Percentiles rank a stretch among this genome's conserved stretches.
Conservation (phyloP, 2,113 vertebrate species). For the Alexandromys fortis region DNA sequence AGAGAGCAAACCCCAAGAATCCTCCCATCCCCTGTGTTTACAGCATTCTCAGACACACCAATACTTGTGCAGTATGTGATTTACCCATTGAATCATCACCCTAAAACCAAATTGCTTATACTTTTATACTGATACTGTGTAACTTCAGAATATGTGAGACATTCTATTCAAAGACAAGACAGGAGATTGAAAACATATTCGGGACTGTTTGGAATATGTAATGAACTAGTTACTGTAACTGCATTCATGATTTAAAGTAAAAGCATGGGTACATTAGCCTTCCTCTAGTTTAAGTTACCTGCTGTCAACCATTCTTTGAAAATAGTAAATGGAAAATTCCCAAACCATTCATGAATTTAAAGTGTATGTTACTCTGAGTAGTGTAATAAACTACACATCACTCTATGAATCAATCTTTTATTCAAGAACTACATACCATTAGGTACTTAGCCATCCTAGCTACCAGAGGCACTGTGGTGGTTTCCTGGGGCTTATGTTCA, state of each 20-base stretch:
- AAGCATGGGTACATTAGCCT: background rate
- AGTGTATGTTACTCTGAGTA: background rate
- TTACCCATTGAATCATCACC: background rate
- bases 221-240: background rate
- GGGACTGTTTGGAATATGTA: background rate
- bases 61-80: background rate
- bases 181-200: background rate
- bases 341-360: background rate
- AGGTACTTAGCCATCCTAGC: background rate
- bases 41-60: background rate
- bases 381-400: background rate
- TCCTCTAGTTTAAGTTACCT: background rate
- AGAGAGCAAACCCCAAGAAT: background rate
- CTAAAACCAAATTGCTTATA: background rate
- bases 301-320: background rate
- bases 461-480: too few relatives aligned
- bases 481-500: background rate
- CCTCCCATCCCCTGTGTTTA: background rate
- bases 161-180: background rate
- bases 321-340: background rate
- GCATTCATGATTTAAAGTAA: conserved; percentile 4
- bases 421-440: background rate
- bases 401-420: background rate
- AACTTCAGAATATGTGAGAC: background rate
- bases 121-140: background rate